Percentiles rank a stretch among this genome's conserved stretches.
phyloP scores from a whole-genome alignment of 2,888 invertebrate genomes.

The Athalia circularis region DNA sequence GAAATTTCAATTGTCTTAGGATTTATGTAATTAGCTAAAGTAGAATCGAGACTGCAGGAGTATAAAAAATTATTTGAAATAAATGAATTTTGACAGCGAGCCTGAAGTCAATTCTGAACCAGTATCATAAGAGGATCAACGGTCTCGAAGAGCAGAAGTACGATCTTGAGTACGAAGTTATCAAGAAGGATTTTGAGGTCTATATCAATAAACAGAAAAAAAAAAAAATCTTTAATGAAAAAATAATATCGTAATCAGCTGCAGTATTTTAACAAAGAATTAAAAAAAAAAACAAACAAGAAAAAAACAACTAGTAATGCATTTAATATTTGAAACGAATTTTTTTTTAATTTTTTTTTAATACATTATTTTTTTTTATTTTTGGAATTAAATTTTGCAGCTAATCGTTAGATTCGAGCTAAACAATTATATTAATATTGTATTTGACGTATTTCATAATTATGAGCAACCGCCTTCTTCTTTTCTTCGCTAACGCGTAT shows the following conservation, averaged over 20 bases:
- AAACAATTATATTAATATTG: constrained; percentile 18
- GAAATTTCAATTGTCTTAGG: too few relatives aligned
- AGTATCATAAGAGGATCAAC: constrained; percentile 89
- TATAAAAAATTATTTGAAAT: constrained; percentile 13
- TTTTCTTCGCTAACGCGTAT: constrained; percentile 6
- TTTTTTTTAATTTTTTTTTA: too few relatives aligned
- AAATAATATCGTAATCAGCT: neutral
- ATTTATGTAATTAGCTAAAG: neutral
- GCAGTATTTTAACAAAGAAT: neutral
- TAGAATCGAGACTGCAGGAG: neutral
- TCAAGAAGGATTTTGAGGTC: constrained; percentile 97
- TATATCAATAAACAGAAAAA: constrained; percentile 43
- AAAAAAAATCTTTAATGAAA: constrained; percentile 21
- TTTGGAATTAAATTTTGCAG: constrained; percentile 32
- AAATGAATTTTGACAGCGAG: constrained; percentile 74
- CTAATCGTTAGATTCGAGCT: constrained; percentile 31
- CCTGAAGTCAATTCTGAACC: constrained; percentile 83
- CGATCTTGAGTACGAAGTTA: constrained; percentile 98
- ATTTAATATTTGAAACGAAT: neutral
- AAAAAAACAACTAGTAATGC: neutral
- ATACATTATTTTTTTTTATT: constrained; percentile 13
- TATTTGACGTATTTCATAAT: constrained; percentile 34
- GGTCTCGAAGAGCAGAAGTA: constrained; percentile 94
- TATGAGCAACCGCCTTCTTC: neutral
- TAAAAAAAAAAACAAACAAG: neutral